Base-by-base conservation (phyloP, 1,140 invertebrate genomes). In the Cardiocondyla obscurior region DNA sequence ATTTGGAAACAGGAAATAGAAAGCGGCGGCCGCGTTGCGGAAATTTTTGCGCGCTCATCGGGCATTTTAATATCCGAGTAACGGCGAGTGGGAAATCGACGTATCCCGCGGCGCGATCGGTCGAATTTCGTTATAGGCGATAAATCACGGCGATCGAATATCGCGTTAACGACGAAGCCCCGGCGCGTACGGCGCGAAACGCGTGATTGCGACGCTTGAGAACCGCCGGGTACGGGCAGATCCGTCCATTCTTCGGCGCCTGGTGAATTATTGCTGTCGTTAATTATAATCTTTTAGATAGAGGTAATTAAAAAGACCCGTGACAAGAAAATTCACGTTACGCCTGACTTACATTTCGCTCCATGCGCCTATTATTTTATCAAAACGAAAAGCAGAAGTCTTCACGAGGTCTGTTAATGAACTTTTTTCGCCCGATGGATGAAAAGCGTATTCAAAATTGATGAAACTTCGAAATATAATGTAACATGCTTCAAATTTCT, bases 1-100 rank as follows among this genome's bases (percentile, higher is more conserved):
- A 57, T 84, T 88, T 87, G 76, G 74, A 87, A 55, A 82, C 42
- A 57, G 70, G n/a, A 70, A 82, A 87, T 88, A 84, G 86, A 87
- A 88, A 88, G 86, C 14, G 51, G n/a, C 16, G 51, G n/a, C 16
- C 8, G 39, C 5, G 33, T 84, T 84, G 85, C 85, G 65, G 55
- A 86, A 83, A 83, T 86, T 86, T 69, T 39, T 69, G 5, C 49
- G 19, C 39, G 70, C 25, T 44, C 72, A 39, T 44, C 55, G 22
- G 46, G 30, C 36, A 19, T 12, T 39, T 33, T 72, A 72, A 72
- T 53, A 57, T 25, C 3, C 10, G 4, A 36, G 28, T n/a, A 76
- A 64, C 7, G 42, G 14, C 19, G 28, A 72, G 22, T 4, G 16
- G 4, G 25, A 76, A 76, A 76, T 64, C 42, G 36, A 44, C n/a